These are phyloP conservation scores for Asarcornis scutulata DNA, from an alignment of 2,113 vertebrate genomes.

Conservation along the genomic window DNA sequence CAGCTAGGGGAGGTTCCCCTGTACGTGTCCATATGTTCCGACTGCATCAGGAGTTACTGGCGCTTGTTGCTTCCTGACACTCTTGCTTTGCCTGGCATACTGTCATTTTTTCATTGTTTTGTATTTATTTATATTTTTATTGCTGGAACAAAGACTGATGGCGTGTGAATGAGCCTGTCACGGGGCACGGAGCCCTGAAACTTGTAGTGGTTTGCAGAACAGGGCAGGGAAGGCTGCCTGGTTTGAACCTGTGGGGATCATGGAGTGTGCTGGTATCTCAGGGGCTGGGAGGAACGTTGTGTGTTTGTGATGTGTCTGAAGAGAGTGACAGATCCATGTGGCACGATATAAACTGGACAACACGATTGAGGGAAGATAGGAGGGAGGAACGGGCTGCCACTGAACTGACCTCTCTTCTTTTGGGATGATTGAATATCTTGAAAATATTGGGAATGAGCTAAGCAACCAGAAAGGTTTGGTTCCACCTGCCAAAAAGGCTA, in stretches of 20 bases:
- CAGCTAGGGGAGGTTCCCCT: not conserved
- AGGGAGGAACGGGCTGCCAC: not conserved
- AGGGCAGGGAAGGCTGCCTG: not conserved
- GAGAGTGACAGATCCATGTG: not conserved
- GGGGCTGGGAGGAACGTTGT: not conserved
- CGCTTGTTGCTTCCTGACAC: not conserved
- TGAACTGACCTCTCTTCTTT: fast-evolving
- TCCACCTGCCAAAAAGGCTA: not conserved
- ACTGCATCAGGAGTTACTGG: not conserved
- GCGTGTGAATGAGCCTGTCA: not conserved
- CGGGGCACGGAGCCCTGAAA: not conserved
- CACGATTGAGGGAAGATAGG: not conserved
- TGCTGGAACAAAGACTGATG: not conserved
- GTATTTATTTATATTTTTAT: not conserved
- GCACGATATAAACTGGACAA: not conserved
- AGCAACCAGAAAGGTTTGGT: not conserved
- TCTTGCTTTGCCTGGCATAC: not conserved
- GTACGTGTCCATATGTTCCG: not conserved
- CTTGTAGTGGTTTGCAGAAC: not conserved
- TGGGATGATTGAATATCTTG: not conserved
- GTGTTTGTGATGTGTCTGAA: not conserved
- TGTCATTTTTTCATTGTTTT: not conserved
- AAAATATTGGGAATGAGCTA: not conserved
- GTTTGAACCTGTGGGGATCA: fast-evolving
- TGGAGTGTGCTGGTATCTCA: not conserved